Percentiles rank a stretch among this genome's conserved stretches.
These are phyloP conservation scores for Ictidomys tridecemlineatus DNA, from an alignment of 2,113 vertebrate species.

Conservation along the genomic window DNA sequence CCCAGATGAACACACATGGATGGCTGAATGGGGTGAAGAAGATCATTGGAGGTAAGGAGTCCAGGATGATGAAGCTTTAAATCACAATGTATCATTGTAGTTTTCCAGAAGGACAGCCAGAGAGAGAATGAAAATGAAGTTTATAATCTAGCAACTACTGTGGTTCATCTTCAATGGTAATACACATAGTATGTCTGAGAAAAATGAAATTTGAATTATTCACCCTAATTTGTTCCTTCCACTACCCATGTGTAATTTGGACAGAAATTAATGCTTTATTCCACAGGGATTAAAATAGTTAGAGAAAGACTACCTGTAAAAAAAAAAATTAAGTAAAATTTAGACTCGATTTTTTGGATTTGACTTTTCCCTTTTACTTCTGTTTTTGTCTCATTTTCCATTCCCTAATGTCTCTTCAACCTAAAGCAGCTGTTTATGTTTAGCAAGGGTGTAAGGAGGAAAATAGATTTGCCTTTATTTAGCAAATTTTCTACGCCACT, in stretches of 20 bases:
- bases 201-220: too few species aligned
- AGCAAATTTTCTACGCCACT: not conserved
- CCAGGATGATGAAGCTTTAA: not conserved
- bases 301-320: not conserved
- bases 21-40: not conserved
- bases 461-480: not conserved
- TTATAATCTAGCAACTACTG: not conserved
- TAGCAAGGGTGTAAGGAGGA: not conserved
- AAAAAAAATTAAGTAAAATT: not conserved
- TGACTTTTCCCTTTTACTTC: not conserved
- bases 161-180: not conserved
- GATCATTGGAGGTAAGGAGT: not conserved
- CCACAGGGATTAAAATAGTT: not conserved
- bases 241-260: not conserved
- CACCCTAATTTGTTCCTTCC: not conserved
- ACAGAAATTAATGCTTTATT: not conserved
- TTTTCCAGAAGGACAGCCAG: not conserved
- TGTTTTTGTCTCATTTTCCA: not conserved
- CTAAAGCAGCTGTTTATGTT: not conserved
- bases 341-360: not conserved
- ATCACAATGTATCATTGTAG: not conserved
- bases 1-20: not conserved
- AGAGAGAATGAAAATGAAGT: not conserved
- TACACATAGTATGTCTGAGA: not conserved
- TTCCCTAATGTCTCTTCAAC: not conserved